Base-by-base conservation (phyloP, 2,888 invertebrate species). In the Agapetus fuscipes region DNA sequence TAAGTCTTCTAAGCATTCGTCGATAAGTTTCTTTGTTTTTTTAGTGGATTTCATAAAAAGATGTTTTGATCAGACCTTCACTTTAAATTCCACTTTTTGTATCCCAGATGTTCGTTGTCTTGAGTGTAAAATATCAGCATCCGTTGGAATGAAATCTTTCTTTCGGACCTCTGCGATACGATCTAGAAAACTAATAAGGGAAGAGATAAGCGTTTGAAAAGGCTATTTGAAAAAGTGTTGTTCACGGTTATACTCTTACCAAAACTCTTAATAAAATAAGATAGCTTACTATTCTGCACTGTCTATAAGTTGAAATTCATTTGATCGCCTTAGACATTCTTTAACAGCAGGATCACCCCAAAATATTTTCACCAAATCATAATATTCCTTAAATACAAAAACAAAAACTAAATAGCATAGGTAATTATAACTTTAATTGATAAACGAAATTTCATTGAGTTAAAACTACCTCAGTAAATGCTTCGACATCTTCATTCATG, bases 251-350 rank as follows among this genome's bases (percentile, higher is more conserved):
- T n/a, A n/a, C n/a, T n/a, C n/a, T n/a, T n/a, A n/a, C n/a, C n/a
- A n/a, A n/a, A n/a, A n/a, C n/a, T n/a, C n/a, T n/a, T n/a, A n/a
- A n/a, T n/a, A n/a, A n/a, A n/a, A n/a, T n/a, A n/a, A n/a, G n/a
- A n/a, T n/a, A n/a, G n/a, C 82, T 77, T 66, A 87, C 87, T 86
- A 83, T 72, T 83, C 80, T 6, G 86, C 82, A 54, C 84, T 83
- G 53, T 87, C 87, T 29, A 86, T 76, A 2, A 87, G 64, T 53
- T 85, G 84, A 54, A 80, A 86, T 57, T 85, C 83, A 56, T 82
- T 81, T 0, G 83, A 80, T 51, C 83, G 64, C 49, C 65, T 64
- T 52, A 76, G 84, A 48, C 81, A 77, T 51, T 79, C 71, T 53
- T 78, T 72, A 2, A 87, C 76, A 1, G 82, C 84, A 1, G 62